Conservation (phyloP, 2,888 invertebrate species). For the Hydriomena furcata region DNA sequence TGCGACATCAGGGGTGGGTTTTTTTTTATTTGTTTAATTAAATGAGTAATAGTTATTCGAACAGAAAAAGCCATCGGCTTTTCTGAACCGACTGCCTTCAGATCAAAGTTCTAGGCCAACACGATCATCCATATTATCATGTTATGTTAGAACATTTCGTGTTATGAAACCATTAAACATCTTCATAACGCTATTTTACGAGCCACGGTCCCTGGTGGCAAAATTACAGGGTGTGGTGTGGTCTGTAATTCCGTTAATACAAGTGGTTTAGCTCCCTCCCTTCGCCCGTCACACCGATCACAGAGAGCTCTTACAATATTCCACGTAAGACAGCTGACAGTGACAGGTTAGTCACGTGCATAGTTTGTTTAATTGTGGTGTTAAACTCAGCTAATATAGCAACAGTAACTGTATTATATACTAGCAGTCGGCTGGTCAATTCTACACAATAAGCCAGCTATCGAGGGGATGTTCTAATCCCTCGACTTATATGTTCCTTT, state of each 20-base stretch:
- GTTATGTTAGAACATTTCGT: too few relatives aligned
- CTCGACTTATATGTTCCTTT: too few relatives aligned
- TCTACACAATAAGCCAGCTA: too few relatives aligned
- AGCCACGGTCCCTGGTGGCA: slow-evolving; percentile 28
- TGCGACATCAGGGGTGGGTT: too few relatives aligned
- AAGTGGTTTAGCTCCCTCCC: slow-evolving; percentile 23
- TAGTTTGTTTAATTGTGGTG: background rate
- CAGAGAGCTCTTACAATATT: slow-evolving; percentile 1
- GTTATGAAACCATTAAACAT: slow-evolving; percentile 28
- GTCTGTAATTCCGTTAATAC: slow-evolving; percentile 37
- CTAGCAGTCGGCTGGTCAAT: too few relatives aligned
- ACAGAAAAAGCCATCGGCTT: too few relatives aligned
- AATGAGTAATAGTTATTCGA: too few relatives aligned
- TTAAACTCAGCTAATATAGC: background rate
- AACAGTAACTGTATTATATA: background rate
- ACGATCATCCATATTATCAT: slow-evolving; percentile 28
- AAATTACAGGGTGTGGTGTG: slow-evolving; percentile 44
- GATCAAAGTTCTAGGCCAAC: too few relatives aligned
- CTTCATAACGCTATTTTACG: slow-evolving; percentile 32
- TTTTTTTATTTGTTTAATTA: too few relatives aligned
- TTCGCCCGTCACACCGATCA: slow-evolving; percentile 5
- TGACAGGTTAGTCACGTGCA: background rate
- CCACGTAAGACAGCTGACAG: too few relatives aligned
- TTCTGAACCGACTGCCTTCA: too few relatives aligned
- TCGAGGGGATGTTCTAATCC: too few relatives aligned